Conservation (phyloP, 2,113 vertebrate species). For the Tetraodon nigroviridis region DNA sequence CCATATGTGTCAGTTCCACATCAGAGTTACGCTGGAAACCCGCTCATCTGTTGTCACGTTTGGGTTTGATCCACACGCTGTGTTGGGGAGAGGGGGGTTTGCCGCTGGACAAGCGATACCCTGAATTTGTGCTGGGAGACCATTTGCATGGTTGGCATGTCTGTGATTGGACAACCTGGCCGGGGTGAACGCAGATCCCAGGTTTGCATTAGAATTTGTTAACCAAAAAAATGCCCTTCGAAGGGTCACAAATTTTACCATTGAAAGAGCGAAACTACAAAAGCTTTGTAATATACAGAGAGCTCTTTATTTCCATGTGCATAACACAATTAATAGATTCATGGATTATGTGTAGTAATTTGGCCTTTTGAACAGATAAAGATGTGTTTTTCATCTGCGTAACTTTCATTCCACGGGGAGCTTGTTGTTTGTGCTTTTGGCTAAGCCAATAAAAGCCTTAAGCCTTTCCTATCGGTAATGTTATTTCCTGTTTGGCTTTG, state of each 20-base stretch:
- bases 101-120: neutral
- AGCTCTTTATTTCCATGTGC: no score
- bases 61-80: neutral
- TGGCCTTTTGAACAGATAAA: no score
- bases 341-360: no score
- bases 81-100: neutral
- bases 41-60: neutral
- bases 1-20: conserved; percentile 15
- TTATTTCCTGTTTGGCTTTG: neutral
- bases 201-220: conserved; percentile 58
- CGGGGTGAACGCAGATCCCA: neutral
- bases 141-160: conserved; percentile 52
- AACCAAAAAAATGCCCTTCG: conserved; percentile 45
- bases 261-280: neutral
- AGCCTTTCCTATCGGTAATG: no score
- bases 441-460: no score
- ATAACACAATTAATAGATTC: no score
- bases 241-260: neutral
- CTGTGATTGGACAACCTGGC: conserved; percentile 2
- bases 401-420: no score
- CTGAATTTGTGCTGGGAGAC: conserved; percentile 6
- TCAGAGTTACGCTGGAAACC: conserved; percentile 7
- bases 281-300: neutral
- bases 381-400: no score
- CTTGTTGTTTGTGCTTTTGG: no score